Evolutionary conservation across 2,888 invertebrate genomes (phyloP).

Genomic region (Phengaris alcon): DNA sequence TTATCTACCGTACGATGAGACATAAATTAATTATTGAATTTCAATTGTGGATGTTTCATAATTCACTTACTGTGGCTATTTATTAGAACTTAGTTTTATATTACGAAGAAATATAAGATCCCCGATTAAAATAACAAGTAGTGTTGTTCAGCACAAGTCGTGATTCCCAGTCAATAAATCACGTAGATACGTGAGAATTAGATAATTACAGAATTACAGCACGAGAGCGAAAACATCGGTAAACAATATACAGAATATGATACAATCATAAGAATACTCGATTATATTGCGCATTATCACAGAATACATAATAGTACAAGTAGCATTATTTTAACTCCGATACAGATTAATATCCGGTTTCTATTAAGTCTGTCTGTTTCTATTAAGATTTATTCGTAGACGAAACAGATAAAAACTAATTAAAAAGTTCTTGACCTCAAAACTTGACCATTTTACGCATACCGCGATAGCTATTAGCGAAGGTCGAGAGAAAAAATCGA

Average conservation of each 20-base stretch:
- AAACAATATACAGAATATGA: not conserved
- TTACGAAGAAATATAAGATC: not conserved
- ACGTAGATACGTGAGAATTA: not conserved
- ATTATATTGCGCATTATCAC: too few species aligned
- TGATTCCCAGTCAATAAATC: constrained; percentile 7
- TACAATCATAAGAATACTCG: too few species aligned
- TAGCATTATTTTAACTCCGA: not conserved
- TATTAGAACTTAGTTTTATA: too few species aligned
- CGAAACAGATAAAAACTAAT: constrained; percentile 12
- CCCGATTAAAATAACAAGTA: not conserved
- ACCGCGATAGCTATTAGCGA: not conserved
- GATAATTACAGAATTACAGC: constrained; percentile 11
- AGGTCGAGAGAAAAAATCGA: not conserved
- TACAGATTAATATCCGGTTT: constrained; percentile 1
- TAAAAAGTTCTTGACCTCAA: constrained; percentile 20
- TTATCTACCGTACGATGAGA: not conserved
- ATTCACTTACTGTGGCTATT: not conserved
- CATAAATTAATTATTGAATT: too few species aligned
- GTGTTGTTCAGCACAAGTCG: not conserved
- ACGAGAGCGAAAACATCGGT: not conserved
- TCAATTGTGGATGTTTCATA: not conserved
- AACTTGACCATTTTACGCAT: constrained; percentile 1
- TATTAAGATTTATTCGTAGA: constrained; percentile 1
- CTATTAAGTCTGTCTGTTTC: not conserved
- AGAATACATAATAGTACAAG: too few species aligned